Evolutionary conservation across 2,888 invertebrate species (phyloP).

Genomic region (Drosophila mayaguana): DNA sequence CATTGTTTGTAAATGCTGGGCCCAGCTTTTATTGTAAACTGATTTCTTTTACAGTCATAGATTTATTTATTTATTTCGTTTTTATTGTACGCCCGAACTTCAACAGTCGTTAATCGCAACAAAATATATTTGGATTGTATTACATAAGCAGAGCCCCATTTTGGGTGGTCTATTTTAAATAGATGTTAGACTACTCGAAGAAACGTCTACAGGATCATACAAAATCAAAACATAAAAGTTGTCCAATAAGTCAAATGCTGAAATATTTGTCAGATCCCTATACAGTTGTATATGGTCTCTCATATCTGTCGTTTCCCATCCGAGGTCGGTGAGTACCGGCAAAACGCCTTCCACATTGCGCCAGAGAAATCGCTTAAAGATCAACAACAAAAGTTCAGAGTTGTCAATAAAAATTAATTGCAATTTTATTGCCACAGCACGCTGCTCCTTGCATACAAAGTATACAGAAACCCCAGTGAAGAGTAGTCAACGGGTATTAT

Average conservation of each 20-base stretch:
- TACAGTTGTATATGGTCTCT: neutral
- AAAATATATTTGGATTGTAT: constrained; percentile 58
- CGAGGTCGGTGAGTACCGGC: constrained; percentile 9
- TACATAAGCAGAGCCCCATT: constrained; percentile 46
- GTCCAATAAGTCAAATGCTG: neutral
- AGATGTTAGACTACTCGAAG: neutral
- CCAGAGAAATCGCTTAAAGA: constrained; percentile 63
- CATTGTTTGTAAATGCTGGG: constrained; percentile 82
- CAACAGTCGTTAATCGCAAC: constrained; percentile 65
- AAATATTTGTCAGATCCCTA: neutral
- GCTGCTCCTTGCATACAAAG: constrained; percentile 74
- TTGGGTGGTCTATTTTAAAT: constrained; percentile 50
- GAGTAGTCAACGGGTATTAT: constrained; percentile 8
- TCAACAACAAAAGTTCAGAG: constrained; percentile 77
- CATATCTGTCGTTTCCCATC: constrained; percentile 9
- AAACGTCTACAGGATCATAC: constrained; percentile 10
- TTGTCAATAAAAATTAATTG: constrained; percentile 84
- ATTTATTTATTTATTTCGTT: constrained; percentile 75
- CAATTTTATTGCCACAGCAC: constrained; percentile 81
- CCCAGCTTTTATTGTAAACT: constrained; percentile 70
- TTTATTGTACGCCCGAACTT: constrained; percentile 65
- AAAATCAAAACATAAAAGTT: too few species aligned
- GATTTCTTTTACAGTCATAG: constrained; percentile 74
- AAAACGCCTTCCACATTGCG: constrained; percentile 40
- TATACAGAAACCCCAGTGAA: constrained; percentile 24